Percentiles rank a stretch among this genome's conserved stretches.
phyloP scores from a whole-genome alignment of 1,140 invertebrate species.

The Calosoma granatense region DNA sequence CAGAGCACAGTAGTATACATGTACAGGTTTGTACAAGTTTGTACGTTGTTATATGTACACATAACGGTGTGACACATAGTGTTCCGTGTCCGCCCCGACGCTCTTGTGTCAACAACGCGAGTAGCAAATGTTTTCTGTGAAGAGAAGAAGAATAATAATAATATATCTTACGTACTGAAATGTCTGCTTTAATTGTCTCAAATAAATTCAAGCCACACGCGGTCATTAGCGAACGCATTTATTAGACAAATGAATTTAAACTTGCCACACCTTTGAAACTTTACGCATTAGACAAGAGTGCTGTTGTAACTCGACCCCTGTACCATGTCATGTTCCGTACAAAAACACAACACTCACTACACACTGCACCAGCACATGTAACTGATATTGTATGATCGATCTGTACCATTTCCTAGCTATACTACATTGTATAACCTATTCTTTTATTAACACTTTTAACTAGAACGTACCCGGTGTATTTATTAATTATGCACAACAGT shows the following conservation, averaged over 20 bases:
- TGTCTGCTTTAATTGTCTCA: constrained; percentile 4
- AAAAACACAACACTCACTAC: no score
- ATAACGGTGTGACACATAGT: background rate
- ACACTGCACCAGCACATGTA: no score
- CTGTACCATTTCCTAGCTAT: no score
- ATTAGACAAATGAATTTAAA: constrained; percentile 9
- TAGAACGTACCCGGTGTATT: no score
- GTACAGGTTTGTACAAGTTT: background rate
- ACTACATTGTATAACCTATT: no score
- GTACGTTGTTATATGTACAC: background rate
- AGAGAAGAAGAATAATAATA: background rate
- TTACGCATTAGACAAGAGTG: constrained; percentile 4
- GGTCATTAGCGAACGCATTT: constrained; percentile 8
- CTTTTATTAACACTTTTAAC: no score
- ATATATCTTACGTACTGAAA: background rate
- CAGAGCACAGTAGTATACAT: background rate
- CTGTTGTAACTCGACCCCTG: no score
- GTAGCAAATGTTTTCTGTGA: background rate
- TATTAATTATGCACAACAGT: no score
- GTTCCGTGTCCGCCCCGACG: background rate
- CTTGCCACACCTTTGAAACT: constrained; percentile 4
- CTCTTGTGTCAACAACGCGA: background rate
- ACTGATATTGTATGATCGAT: no score
- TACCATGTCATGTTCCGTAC: no score
- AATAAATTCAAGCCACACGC: constrained; percentile 4